Base-by-base conservation (phyloP, 2,113 vertebrate species). In the Tiliqua scincoides region DNA sequence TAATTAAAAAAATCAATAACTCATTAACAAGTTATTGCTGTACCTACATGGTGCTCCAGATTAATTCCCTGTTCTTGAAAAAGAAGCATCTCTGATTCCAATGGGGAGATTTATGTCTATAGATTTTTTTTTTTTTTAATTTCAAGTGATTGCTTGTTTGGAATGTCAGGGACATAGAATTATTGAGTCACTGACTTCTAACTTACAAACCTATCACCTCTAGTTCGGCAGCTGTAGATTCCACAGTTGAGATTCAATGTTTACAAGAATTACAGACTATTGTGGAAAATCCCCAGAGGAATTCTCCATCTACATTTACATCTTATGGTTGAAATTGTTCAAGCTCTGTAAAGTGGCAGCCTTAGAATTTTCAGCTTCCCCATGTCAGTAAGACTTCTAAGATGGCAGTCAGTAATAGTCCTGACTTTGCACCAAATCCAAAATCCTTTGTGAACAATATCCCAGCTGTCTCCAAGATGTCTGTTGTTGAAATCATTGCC, bases 1-100 rank as follows among this genome's bases (percentile, higher is more conserved):
- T 94, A 93, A 95, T 95, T 95, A 76, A 91, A 92, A 90, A 91
- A 93, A 94, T 95, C 93, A 91, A 94, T 95, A 95, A 84, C 86
- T 95, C 92, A 87, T 96, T 94, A 95, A 59, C 88, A 90, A 83
- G 2, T 94, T 91, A 88, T 78, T 93, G 86, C 85, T 93, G 32
- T 89, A 92, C 86, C 88, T 90, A 62, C 82, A 35, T 15, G 15
- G 20, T 7, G 85, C 83, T 89, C 83, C 78, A 14, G 65, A 86
- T 82, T 89, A 80, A 91, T 90, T 87, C 89, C 73, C 70, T 43
- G 61, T 21, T 86, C 75, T 35, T 86, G 86, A 84, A 88, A 82
- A 9, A 92, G 54, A 17, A 9, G 74, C 14, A 75, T 67, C 81
- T 10, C 37, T 68, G 85, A 86, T n/a, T 75, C 40, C 23, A 87